phyloP scores from a whole-genome alignment of 1,140 invertebrate species.

The Drosophila carrolli region DNA sequence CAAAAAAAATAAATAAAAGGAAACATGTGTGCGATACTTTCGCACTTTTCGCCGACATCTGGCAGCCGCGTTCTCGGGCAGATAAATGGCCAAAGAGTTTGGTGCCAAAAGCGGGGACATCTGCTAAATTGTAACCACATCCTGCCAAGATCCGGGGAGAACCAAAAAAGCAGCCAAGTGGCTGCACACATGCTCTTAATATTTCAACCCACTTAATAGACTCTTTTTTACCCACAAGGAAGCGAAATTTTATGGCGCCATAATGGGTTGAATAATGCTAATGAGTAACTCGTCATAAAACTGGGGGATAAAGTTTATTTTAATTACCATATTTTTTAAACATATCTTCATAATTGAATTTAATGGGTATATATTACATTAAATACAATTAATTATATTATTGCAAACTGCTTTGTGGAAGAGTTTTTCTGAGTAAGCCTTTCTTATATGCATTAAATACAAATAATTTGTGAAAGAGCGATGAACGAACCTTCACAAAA shows the following conservation, averaged over 20 bases:
- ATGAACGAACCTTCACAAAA: neutral
- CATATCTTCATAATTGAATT: too few relatives aligned
- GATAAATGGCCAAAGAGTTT: constrained; percentile 40
- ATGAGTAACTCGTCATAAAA: constrained; percentile 1
- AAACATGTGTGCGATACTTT: constrained; percentile 59
- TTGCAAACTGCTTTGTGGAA: too few relatives aligned
- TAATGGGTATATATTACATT: too few relatives aligned
- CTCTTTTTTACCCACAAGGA: constrained; percentile 1
- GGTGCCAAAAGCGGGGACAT: constrained; percentile 38
- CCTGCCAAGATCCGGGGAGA: constrained; percentile 1
- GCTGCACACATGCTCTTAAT: constrained; percentile 16
- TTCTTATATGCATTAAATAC: too few relatives aligned
- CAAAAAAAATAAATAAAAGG: constrained; percentile 33
- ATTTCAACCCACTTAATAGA: constrained; percentile 13
- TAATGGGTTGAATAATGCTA: constrained; percentile 7
- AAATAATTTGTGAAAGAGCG: neutral
- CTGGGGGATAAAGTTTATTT: neutral
- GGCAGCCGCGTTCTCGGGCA: constrained; percentile 31
- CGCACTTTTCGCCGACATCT: constrained; percentile 37
- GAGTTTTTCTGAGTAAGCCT: too few relatives aligned
- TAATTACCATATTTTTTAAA: neutral
- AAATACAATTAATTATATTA: too few relatives aligned
- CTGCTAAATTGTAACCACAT: constrained; percentile 14
- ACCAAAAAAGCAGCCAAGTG: neutral
- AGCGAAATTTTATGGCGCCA: neutral